Percentiles rank a stretch among this genome's conserved stretches.
Conservation (phyloP, 2,797 vertebrate species). For the Tolypeutes matacus region DNA sequence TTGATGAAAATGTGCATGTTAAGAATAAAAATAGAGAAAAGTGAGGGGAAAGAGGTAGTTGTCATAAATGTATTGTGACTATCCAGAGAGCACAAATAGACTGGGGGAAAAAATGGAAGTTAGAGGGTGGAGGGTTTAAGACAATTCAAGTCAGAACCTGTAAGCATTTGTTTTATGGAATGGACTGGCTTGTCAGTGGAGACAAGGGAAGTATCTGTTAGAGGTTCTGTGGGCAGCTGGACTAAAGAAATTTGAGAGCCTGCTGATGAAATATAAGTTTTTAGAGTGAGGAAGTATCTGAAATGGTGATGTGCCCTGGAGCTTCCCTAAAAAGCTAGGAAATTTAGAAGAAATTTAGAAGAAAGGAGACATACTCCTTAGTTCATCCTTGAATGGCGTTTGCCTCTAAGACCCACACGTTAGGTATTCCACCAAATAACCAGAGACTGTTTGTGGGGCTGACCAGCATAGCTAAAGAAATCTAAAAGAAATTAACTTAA, state of each 20-base stretch:
- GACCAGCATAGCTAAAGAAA: not conserved
- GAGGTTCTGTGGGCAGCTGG: not conserved
- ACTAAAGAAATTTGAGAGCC: not conserved
- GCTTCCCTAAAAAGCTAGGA: not conserved
- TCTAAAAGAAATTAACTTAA: not conserved
- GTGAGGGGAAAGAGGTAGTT: not conserved
- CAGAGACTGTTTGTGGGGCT: not conserved
- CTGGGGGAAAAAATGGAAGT: not conserved
- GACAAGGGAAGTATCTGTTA: not conserved
- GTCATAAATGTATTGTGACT: not conserved
- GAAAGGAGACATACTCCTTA: not conserved
- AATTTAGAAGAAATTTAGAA: conserved; percentile 33
- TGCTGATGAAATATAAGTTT: not conserved
- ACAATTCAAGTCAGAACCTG: not conserved
- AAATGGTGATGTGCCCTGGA: not conserved
- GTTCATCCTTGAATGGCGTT: not conserved
- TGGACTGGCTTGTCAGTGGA: not conserved
- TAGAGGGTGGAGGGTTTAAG: not conserved
- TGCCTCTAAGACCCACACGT: not conserved
- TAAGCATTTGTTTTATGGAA: not conserved
- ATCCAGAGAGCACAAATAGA: not conserved
- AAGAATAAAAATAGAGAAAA: conserved; percentile 9
- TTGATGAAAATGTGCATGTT: not conserved
- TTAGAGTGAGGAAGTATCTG: not conserved
- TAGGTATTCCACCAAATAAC: not conserved